A percentile compares a stretch with the other conserved stretches of the same genome.
These are phyloP conservation scores for Hydrocynus forskahlii DNA, from an alignment of 2,797 vertebrate species.

Conservation along the genomic window DNA sequence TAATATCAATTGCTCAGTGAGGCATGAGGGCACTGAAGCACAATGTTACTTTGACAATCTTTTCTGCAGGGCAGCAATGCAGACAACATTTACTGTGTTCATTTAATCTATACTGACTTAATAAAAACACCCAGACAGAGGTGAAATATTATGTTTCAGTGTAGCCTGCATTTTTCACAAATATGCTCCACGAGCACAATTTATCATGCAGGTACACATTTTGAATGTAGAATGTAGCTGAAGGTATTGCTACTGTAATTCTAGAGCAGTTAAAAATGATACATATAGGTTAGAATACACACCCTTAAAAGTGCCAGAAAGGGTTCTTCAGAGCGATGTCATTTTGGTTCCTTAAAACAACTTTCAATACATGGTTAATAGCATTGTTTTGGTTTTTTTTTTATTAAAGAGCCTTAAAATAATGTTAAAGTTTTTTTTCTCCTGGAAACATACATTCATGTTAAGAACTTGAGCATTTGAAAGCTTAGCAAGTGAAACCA, in stretches of 20 bases:
- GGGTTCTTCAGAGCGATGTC: neutral
- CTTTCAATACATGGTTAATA: too few relatives aligned
- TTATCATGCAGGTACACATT: neutral
- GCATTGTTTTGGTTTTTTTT: too few relatives aligned
- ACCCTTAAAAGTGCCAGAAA: neutral
- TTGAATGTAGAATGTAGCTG: too few relatives aligned
- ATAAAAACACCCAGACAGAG: constrained; percentile 10
- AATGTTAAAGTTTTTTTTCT: neutral
- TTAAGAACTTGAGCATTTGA: neutral
- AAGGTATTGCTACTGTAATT: neutral
- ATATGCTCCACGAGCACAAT: neutral
- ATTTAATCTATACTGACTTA: constrained; percentile 12
- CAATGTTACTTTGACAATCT: constrained; percentile 34
- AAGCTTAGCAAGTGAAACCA: neutral
- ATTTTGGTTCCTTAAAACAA: too few relatives aligned
- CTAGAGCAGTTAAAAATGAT: neutral
- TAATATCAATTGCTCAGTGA: constrained; percentile 47
- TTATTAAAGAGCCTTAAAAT: neutral
- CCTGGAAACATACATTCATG: neutral
- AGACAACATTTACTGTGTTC: constrained; percentile 31
- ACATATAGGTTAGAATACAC: neutral
- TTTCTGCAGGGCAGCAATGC: constrained; percentile 26
- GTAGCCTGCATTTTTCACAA: neutral
- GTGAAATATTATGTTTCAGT: constrained; percentile 8
- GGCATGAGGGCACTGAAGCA: constrained; percentile 35